Evolutionary conservation across 2,113 vertebrate genomes (phyloP).

Genomic region (Romanogobio albipinnatus): DNA sequence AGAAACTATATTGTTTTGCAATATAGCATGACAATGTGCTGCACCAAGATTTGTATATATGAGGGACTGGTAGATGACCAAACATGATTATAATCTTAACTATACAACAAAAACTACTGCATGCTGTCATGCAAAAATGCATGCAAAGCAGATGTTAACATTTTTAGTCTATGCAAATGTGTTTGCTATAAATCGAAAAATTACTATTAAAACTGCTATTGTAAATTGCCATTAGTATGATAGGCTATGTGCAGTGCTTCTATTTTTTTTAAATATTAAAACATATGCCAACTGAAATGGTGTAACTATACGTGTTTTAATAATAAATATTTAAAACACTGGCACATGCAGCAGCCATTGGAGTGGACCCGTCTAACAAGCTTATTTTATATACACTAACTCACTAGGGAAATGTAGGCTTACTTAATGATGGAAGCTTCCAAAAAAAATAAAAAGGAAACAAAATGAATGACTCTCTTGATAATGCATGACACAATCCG

Average conservation of each 20-base stretch:
- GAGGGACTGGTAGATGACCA: neutral
- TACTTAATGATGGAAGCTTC: neutral
- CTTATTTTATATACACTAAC: neutral
- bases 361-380: neutral
- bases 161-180: neutral
- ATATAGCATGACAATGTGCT: neutral
- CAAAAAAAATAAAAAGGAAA: neutral
- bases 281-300: no score
- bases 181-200: neutral
- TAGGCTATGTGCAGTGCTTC: neutral
- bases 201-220: neutral
- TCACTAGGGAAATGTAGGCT: neutral
- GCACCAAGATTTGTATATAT: neutral
- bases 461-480: neutral
- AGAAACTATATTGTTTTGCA: neutral
- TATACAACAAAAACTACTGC: neutral
- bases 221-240: no score
- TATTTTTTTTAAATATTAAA: neutral
- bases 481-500: neutral
- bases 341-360: neutral
- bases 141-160: neutral
- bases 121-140: neutral
- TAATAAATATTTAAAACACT: neutral
- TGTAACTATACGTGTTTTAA: no score
- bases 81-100: neutral